A percentile compares a stretch with the other conserved stretches of the same genome.
Evolutionary conservation across 2,888 invertebrate genomes (phyloP).

Genomic region (Pristionchus exspectatus): DNA sequence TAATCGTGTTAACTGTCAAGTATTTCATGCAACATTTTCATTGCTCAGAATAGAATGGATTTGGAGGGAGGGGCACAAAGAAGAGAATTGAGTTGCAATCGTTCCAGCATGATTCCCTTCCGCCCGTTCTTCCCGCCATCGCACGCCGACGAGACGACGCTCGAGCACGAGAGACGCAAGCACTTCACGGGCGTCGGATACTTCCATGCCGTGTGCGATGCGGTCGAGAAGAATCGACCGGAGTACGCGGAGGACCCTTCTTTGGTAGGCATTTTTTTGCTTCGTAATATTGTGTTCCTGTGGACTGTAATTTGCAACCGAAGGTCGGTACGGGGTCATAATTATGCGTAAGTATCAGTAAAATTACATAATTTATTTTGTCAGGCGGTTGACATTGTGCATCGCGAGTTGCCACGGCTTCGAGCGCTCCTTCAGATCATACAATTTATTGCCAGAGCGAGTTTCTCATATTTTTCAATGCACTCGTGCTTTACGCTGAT

Average conservation of each 20-base stretch:
- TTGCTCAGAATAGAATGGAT: too few relatives aligned
- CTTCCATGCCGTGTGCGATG: background rate
- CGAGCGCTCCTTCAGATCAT: background rate
- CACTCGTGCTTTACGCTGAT: background rate
- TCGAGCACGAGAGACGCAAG: background rate
- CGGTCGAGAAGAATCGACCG: background rate
- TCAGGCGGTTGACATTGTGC: background rate
- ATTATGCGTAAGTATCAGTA: too few relatives aligned
- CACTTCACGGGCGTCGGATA: background rate
- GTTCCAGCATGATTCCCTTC: background rate
- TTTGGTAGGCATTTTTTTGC: background rate
- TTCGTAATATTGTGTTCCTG: too few relatives aligned
- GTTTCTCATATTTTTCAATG: background rate
- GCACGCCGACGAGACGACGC: background rate
- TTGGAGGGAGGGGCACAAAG: too few relatives aligned
- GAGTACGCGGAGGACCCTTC: background rate
- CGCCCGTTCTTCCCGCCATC: background rate
- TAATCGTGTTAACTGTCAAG: too few relatives aligned
- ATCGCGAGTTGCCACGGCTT: background rate
- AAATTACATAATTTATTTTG: background rate
- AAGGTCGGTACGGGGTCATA: too few relatives aligned
- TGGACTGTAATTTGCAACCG: too few relatives aligned
- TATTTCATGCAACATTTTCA: too few relatives aligned
- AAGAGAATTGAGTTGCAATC: too few relatives aligned
- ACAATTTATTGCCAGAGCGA: background rate